Evolutionary conservation across 2,888 invertebrate species (phyloP), one percentile per base, ranked within the genome.

Genomic region (Hydrotaea cyrtoneurina): DNA sequence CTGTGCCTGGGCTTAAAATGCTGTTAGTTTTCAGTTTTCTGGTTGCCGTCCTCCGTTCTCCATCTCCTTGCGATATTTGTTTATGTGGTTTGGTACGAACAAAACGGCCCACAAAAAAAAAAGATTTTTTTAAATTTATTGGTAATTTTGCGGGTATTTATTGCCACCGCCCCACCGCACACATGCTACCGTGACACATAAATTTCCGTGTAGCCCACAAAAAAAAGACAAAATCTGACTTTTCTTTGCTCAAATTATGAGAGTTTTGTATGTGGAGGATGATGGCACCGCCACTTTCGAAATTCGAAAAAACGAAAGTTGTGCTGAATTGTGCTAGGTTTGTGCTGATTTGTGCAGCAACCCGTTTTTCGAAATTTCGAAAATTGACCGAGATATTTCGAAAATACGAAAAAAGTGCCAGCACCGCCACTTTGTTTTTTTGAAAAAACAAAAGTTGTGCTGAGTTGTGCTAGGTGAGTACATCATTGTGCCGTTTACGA

Each of bases 171-270:
- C 50, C 19, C 23, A 5, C 39, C 21, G 66, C 77, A 75, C 85
- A 85, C 85, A 85, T 85, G 85, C 81, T 82, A 73, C 85, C 85
- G 82, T 85, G 85, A 82, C 85, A 69, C 85, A 85, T 85, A 82
- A 82, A 82, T 80, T 79, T 75, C 31, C 10, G 13, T 0, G 4
- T 4, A 3, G n/a, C 31, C 36, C 26, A 4, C 4, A 21, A 19
- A 11, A 13, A 11, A 23, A 2, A 13, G 59, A 15, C 8, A 36
- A 36, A 36, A 23, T 21, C 23, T 21, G 11, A 23, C n/a, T 26
- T 62, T 55, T 36, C n/a, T 1, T 21, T 71, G 11, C 26, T 26
- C 26, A 74, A 55, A 57, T 75, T 64, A 64, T 66, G 39, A 23
- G 77, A 73, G 15, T 73, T 78, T 81, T 21, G 3, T 19, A n/a